Percentiles rank a stretch among this genome's conserved stretches.
Evolutionary conservation across 2,113 vertebrate genomes (phyloP).

Genomic region (Ageneiosus marmoratus): DNA sequence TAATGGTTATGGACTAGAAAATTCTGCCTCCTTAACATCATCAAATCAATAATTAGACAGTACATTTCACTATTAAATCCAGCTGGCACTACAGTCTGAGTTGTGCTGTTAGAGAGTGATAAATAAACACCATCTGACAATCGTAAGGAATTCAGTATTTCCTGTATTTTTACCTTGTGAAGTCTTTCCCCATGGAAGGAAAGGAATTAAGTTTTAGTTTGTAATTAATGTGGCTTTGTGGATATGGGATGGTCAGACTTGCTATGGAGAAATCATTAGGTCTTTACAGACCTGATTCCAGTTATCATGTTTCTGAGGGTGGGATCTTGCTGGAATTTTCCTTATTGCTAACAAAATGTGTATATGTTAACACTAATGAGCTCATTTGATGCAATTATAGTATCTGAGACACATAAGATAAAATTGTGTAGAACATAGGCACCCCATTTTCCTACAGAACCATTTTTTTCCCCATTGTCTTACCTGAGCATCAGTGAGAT

Average conservation of each 20-base stretch:
- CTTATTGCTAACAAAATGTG: background rate
- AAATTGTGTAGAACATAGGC: background rate
- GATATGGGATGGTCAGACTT: background rate
- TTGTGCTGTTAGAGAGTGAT: background rate
- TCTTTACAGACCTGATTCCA: slow-evolving; percentile 9
- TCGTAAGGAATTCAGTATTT: slow-evolving; percentile 12
- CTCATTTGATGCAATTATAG: background rate
- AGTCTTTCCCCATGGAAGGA: slow-evolving; percentile 12
- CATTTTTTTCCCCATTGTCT: background rate
- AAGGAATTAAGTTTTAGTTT: slow-evolving; percentile 26
- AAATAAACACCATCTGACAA: background rate
- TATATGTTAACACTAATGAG: background rate
- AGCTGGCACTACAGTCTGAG: background rate
- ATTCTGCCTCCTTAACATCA: background rate
- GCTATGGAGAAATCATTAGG: background rate
- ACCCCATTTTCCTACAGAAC: background rate
- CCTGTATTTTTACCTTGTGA: background rate
- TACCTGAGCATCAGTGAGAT: slow-evolving; percentile 13
- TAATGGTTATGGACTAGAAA: background rate
- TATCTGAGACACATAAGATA: background rate
- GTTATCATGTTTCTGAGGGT: slow-evolving; percentile 8
- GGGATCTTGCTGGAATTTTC: background rate
- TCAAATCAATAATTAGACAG: background rate
- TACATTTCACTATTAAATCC: no score
- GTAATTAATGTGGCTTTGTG: slow-evolving; percentile 19